phyloP scores from a whole-genome alignment of 2,888 invertebrate genomes.

The Kryphioiulus occultus region DNA sequence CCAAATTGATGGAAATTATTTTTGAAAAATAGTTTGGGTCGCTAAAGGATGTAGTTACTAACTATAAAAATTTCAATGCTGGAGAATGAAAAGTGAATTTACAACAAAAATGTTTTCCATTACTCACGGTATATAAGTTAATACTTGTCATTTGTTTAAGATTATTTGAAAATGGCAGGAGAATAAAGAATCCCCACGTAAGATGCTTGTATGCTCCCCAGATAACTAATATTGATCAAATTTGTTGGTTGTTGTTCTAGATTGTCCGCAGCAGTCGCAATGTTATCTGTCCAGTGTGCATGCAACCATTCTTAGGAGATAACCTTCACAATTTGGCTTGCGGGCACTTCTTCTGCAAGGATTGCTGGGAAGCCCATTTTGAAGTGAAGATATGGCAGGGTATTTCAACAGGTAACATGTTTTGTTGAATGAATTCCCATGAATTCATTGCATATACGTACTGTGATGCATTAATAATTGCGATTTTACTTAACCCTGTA shows the following conservation, averaged over 20 bases:
- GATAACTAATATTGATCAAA: background rate
- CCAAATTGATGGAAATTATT: too few species aligned
- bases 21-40: too few species aligned
- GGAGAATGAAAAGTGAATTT: too few species aligned
- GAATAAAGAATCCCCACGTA: constrained; percentile 59
- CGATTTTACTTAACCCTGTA: constrained; percentile 54
- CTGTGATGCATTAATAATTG: too few species aligned
- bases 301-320: constrained; percentile 71
- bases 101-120: too few species aligned
- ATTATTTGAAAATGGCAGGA: too few species aligned
- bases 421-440: too few species aligned
- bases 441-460: too few species aligned
- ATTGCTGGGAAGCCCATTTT: constrained; percentile 96
- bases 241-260: constrained; percentile 50
- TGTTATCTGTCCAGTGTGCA: constrained; percentile 79
- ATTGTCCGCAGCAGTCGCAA: constrained; percentile 50
- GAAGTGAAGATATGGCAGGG: constrained; percentile 95
- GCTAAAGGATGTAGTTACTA: too few species aligned
- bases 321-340: constrained; percentile 84
- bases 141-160: too few species aligned
- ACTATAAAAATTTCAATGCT: too few species aligned
- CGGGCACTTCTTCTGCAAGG: constrained; percentile 92
- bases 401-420: constrained; percentile 71
- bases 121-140: too few species aligned
- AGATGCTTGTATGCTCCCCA: constrained; percentile 55